phyloP scores from a whole-genome alignment of 2,113 vertebrate genomes.

The Paracanthobrama guichenoti region DNA sequence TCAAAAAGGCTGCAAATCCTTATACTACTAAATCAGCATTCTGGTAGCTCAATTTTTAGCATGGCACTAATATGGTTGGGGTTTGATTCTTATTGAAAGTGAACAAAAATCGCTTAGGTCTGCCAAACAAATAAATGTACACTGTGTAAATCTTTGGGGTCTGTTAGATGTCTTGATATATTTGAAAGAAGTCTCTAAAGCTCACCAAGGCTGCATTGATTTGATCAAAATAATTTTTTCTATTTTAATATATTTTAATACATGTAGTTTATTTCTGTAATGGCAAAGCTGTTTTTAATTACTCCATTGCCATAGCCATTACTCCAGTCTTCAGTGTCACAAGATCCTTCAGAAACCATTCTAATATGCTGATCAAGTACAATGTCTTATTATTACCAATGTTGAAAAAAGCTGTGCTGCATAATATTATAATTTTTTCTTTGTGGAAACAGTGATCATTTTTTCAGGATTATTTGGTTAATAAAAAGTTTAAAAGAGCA shows the following conservation, averaged over 20 bases:
- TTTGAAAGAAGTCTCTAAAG: too few species aligned
- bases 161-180: not conserved
- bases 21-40: not conserved
- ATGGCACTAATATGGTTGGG: not conserved
- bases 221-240: not conserved
- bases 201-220: too few species aligned
- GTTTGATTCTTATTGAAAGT: not conserved
- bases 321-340: not conserved
- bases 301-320: not conserved
- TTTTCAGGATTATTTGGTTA: not conserved
- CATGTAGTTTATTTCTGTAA: not conserved
- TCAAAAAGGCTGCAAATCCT: not conserved
- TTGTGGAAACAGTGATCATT: not conserved
- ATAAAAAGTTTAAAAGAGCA: not conserved
- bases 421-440: not conserved
- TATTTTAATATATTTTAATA: too few species aligned
- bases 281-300: not conserved
- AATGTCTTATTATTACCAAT: too few species aligned
- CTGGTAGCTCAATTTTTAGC: not conserved
- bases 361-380: not conserved
- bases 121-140: too few species aligned
- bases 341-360: not conserved
- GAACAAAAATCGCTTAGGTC: not conserved
- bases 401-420: too few species aligned
- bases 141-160: not conserved